Percentiles rank a stretch among this genome's conserved stretches.
These are phyloP conservation scores for Tricholauxania praeusta DNA, from an alignment of 2,888 invertebrate species.

Conservation along the genomic window DNA sequence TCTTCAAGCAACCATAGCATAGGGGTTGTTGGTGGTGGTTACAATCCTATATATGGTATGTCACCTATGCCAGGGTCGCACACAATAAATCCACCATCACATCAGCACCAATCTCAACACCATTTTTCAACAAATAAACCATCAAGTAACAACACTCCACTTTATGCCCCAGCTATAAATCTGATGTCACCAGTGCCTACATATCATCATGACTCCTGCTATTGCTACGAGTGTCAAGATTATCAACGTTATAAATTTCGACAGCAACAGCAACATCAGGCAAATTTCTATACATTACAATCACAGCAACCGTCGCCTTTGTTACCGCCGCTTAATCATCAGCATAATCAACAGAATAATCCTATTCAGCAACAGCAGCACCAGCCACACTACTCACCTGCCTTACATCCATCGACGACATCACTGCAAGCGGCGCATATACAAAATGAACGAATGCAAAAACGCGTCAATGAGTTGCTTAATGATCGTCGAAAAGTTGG, in stretches of 20 bases:
- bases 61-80: conserved; percentile 52
- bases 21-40: conserved; percentile 46
- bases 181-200: conserved; percentile 41
- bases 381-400: conserved; percentile 55
- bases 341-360: conserved; percentile 28
- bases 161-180: conserved; percentile 36
- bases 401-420: conserved; percentile 42
- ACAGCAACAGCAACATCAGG: conserved; percentile 45
- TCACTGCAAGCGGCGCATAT: conserved; percentile 59
- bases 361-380: conserved; percentile 45
- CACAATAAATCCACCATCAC: conserved; percentile 51
- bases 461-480: conserved; percentile 64
- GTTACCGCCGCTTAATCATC: conserved; percentile 34
- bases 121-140: background rate
- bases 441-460: conserved; percentile 65
- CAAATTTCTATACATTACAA: conserved; percentile 17
- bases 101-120: conserved; percentile 33
- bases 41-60: conserved; percentile 57
- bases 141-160: conserved; percentile 15
- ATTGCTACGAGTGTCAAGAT: conserved; percentile 67
- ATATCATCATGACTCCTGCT: conserved; percentile 65
- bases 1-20: conserved; percentile 31
- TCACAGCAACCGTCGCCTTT: conserved; percentile 45
- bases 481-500: conserved; percentile 65
- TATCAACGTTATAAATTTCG: conserved; percentile 54